phyloP scores from a whole-genome alignment of 2,797 vertebrate species.

The Periophthalmus magnuspinnatus region DNA sequence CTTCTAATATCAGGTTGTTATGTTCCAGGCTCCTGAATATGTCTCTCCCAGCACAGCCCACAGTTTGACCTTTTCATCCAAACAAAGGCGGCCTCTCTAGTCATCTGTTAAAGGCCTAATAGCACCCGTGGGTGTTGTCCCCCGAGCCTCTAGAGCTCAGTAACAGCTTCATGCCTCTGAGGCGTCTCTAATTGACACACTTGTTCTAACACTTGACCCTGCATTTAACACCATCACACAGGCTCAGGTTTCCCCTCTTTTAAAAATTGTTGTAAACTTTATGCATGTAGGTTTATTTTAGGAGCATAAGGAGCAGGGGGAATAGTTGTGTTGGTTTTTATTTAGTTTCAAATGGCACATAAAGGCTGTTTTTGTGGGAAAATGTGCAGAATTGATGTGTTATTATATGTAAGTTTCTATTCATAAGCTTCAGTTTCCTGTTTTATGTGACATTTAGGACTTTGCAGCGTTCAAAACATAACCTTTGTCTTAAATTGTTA shows the following conservation, averaged over 20 bases:
- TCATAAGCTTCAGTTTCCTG: too few relatives aligned
- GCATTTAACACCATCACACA: constrained; percentile 22
- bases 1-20: too few relatives aligned
- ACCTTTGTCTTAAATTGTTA: too few relatives aligned
- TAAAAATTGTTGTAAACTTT: constrained; percentile 8
- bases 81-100: constrained; percentile 25
- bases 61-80: constrained; percentile 26
- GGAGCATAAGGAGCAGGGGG: neutral
- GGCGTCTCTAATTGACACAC: constrained; percentile 65
- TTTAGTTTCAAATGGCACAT: neutral
- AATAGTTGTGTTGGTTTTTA: neutral
- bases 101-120: constrained; percentile 33
- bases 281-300: neutral
- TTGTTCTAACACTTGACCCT: constrained; percentile 43
- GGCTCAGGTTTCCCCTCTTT: constrained; percentile 2
- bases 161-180: constrained; percentile 56
- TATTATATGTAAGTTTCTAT: neutral
- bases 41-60: constrained; percentile 22
- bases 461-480: too few relatives aligned
- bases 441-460: too few relatives aligned
- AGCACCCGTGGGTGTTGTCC: constrained; percentile 49
- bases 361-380: neutral
- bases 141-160: constrained; percentile 43
- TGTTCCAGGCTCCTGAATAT: constrained; percentile 7
- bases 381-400: neutral